Base-by-base conservation (phyloP, 2,113 vertebrate species). In the Xiphophorus couchianus region DNA sequence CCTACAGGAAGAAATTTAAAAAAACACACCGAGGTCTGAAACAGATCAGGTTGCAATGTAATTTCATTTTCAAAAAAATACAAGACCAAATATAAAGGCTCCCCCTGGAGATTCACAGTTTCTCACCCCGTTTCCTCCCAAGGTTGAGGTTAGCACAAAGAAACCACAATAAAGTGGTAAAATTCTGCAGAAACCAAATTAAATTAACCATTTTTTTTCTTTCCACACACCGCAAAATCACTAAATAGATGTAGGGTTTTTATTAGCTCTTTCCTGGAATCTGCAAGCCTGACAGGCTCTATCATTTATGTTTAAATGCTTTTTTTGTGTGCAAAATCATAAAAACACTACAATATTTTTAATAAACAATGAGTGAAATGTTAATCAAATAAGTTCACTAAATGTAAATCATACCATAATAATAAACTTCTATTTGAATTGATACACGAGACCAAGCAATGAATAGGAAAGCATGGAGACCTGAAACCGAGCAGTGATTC, bases 91-190 rank as follows among this genome's bases (percentile, higher is more conserved):
- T 73, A 84, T 83, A 89, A 87, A 76, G 81, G 72, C 73, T 83
- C 83, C 77, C 83, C 58, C 67, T 60, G 66, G 87, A 86, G 83
- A 80, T 81, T 83, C 73, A 51, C 69, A 60, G 12, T 75, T 89
- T 77, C 82, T 80, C 58, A 54, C 73, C n/a, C 64, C 64, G 67
- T 69, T 80, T 87, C 85, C 82, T 81, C 67, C 73, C 62, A 70
- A 84, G 85, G 77, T 78, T 76, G 73, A 89, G 88, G 81, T 87
- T 86, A 86, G 82, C 64, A 87, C 76, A 90, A 86, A 87, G 85
- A 84, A 86, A 92, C 88, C 70, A 85, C 69, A 91, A 81, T 86
- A 86, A 91, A 85, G 76, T 84, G 29, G 31, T 75, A 1, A 81
- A 87, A 77, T 83, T 71, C 81, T 75, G 78, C 67, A 51, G 73